Base-by-base conservation (phyloP, 2,113 vertebrate genomes). In the Psettodes erumei region DNA sequence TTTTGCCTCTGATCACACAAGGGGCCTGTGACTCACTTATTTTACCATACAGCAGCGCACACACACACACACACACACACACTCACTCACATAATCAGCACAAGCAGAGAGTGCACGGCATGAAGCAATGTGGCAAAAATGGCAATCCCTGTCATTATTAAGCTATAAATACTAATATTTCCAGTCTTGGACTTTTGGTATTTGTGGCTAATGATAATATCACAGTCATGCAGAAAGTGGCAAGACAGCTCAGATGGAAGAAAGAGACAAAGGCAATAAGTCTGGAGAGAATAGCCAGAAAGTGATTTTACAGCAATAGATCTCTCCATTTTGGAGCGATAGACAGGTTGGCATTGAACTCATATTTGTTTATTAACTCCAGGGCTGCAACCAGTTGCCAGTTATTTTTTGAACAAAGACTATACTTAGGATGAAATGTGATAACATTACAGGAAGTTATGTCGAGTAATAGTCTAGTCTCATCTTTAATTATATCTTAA, bases 1-100 rank as follows among this genome's bases (percentile, higher is more conserved):
- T 73, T 67, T 59, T 71, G 28, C 43, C 38, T 78, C 67, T 55
- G 32, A 78, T 85, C 64, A 78, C 69, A 73, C 47, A 48, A 79
- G 70, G 59, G 85, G 77, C n/a, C 32, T 61, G 69, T 89, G 79
- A 88, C 58, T 85, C 53, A 75, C 43, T 35, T 56, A 59, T 63
- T 82, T 72, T 43, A 38, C 18, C 30, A 67, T 70, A 54, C 42
- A 72, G 61, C 3, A 60, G 11, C 13, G 38, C 32, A 45, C 63
- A 19, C 63, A 19, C 33, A 54, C 23, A 32, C 27, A 38, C 47
- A 71, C 28, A 50, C 33, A 37, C 40, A 30, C 33, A 51, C 11
- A 12, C 45, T 30, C 11, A 42, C 47, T 19, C 42, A 69, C 48
- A 59, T 3, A 42, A 38, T 59, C 38, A 68, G 0, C 37, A 47